Base-by-base conservation (phyloP, 2,888 invertebrate genomes). In the Leptarthrus brevirostris region DNA sequence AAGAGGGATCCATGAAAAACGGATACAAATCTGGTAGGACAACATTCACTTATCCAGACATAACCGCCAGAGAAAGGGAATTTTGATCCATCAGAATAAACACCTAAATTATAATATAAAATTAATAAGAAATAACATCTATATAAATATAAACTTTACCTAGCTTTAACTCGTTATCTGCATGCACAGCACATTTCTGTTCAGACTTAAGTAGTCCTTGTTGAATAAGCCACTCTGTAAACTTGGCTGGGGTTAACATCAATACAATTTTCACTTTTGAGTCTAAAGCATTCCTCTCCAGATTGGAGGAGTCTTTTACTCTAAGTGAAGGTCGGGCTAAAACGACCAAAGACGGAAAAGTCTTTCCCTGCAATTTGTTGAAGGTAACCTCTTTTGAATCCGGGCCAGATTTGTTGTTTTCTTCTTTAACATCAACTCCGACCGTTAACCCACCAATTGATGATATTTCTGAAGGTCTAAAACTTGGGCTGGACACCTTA, bases 41-140 rank as follows among this genome's bases (percentile, higher is more conserved):
- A 95, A 81, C 95, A 95, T 77, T 93, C 93, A 0, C 93, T 92
- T 78, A 95, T 93, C 95, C 95, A 95, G 1, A 95, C 95, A 81
- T 95, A 95, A 36, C 95, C 95, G 0, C 95, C 95, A 0, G 94
- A 94, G 82, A 91, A 93, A 0, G 94, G 94, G 82, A 95, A 94
- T 79, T 93, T 93, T 0, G 91, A 89, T 0, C 91, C 91, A 82
- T 95, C 95, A 0, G 93, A 93, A 83, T 94, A 95, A 90, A 94
- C 94, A 66, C 93, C 92, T 90, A 6, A 14, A 36, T 24, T 26
- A 49, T n/a, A 22, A n/a, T 54, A 3, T 34, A n/a, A n/a, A n/a
- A n/a, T n/a, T n/a, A 70, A 49, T 36, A 22, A 49, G 24, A 47
- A 44, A 14, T 34, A 44, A 18, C 22, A 36, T 5, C 22, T 8